Evolutionary conservation across 2,888 invertebrate species (phyloP).

Genomic region (Germaria angustata): DNA sequence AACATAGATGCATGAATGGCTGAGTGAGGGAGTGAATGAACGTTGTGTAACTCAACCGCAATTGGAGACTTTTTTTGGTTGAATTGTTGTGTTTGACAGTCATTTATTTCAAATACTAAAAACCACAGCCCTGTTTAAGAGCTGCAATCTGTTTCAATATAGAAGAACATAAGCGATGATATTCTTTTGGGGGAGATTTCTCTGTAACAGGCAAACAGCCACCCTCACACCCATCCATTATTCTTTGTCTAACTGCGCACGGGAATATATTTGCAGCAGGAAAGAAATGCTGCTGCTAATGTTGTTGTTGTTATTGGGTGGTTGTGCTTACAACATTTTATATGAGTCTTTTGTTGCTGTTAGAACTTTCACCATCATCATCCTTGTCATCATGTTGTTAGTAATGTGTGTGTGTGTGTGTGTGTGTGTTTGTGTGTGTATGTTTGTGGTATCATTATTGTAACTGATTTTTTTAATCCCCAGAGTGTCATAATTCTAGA

Average conservation of each 20-base stretch:
- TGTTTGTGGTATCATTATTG: no score
- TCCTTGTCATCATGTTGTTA: constrained; percentile 66
- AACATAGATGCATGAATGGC: constrained; percentile 11
- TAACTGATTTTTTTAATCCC: constrained; percentile 71
- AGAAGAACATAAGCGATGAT: constrained; percentile 73
- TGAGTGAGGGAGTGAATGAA: background rate
- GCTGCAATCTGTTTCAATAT: constrained; percentile 80
- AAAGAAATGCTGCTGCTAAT: constrained; percentile 29
- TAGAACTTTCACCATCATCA: constrained; percentile 49
- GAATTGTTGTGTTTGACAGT: constrained; percentile 68
- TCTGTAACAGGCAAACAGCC: constrained; percentile 14
- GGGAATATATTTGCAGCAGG: background rate
- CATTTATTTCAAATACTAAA: constrained; percentile 77
- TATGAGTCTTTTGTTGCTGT: background rate
- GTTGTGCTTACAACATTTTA: constrained; percentile 28
- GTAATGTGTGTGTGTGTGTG: constrained; percentile 21
- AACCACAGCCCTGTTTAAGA: constrained; percentile 76
- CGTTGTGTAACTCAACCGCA: constrained; percentile 41
- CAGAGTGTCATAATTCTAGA: constrained; percentile 80
- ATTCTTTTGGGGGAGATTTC: constrained; percentile 63
- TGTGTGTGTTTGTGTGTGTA: no score
- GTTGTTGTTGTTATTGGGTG: constrained; percentile 57
- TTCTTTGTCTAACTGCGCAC: background rate
- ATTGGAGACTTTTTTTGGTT: constrained; percentile 37
- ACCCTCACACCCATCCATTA: constrained; percentile 19